Evolutionary conservation across 1,140 invertebrate species (phyloP), one percentile per base, ranked within the genome.

Genomic region (Globodera rostochiensis): DNA sequence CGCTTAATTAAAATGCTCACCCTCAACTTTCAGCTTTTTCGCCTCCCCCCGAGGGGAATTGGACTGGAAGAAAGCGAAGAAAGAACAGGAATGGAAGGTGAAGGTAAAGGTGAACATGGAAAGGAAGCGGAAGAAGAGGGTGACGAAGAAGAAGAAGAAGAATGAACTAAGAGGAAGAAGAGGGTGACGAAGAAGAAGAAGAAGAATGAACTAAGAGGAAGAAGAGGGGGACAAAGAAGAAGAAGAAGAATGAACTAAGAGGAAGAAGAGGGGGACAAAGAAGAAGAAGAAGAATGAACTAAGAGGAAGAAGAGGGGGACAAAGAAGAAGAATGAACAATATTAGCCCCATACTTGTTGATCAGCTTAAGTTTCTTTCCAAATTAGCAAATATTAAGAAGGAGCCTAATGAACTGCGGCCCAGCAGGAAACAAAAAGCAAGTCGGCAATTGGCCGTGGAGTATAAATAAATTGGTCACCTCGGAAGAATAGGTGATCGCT

Each of bases 1-100:
- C 69, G 25, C 69, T 71, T 71, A 71, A 71, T 71, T 71, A 71
- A 71, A 71, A 71, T 71, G 19, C 36, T 36, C 69, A 13, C 46
- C 69, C 36, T 36, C 25, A 47, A 45, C 69, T 71, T 71, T 47
- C n/a, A 25, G 69, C 36, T 11, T 47, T 0, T 47, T 36, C 36
- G 25, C 69, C 69, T 9, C 21, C 25, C 7, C 8, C 8, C n/a
- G 67, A 69, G 8, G n/a, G 6, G n/a, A 45, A 74, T 74, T 50
- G 73, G 19, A 46, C 9, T 25, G 15, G 46, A 45, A 47, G 69
- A 71, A 45, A 47, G 7, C 36, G 69, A 13, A 71, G 46, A 71
- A 13, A 47, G 46, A 7, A 71, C 7, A 4, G 7, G 69, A 71
- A 13, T 8, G 11, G 11, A 71, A 71, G 11, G 69, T 8, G 69